These are phyloP conservation scores for Lamprotornis superbus DNA, from an alignment of 2,113 vertebrate genomes.

Conservation along the genomic window DNA sequence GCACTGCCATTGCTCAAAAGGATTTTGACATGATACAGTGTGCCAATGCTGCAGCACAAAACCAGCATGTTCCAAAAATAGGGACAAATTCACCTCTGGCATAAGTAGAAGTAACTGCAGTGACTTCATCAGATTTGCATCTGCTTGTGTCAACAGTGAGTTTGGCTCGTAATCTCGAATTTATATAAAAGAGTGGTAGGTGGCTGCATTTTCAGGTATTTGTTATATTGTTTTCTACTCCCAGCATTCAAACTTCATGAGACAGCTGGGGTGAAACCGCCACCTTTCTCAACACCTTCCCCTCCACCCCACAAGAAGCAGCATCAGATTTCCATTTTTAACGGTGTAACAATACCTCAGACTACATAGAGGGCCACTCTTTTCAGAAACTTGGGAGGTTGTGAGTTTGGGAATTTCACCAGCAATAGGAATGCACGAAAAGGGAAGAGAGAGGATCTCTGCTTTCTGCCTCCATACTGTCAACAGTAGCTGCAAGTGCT, in stretches of 20 bases:
- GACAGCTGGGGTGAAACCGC: background rate
- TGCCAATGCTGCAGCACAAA: slow-evolving; percentile 7
- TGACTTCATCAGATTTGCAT: slow-evolving; percentile 65
- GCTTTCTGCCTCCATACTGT: background rate
- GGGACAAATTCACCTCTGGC: slow-evolving; percentile 59
- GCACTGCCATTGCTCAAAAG: background rate
- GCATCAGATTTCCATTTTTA: slow-evolving; percentile 4
- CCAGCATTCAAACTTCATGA: background rate
- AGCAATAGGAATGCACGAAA: background rate
- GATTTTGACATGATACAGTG: background rate
- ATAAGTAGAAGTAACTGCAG: slow-evolving; percentile 2
- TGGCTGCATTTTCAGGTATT: background rate
- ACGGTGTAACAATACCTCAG: background rate
- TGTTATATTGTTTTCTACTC: background rate
- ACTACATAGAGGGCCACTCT: background rate
- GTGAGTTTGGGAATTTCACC: background rate
- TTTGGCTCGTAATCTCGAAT: background rate
- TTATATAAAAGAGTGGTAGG: slow-evolving; percentile 9
- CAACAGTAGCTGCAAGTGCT: background rate
- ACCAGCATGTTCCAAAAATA: slow-evolving; percentile 38
- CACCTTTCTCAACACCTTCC: background rate
- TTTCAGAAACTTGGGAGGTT: background rate
- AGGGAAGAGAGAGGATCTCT: background rate
- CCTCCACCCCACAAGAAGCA: background rate
- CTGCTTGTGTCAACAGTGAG: slow-evolving; percentile 50